Conservation (phyloP, 2,113 vertebrate genomes). For the Edolisoma coerulescens region DNA sequence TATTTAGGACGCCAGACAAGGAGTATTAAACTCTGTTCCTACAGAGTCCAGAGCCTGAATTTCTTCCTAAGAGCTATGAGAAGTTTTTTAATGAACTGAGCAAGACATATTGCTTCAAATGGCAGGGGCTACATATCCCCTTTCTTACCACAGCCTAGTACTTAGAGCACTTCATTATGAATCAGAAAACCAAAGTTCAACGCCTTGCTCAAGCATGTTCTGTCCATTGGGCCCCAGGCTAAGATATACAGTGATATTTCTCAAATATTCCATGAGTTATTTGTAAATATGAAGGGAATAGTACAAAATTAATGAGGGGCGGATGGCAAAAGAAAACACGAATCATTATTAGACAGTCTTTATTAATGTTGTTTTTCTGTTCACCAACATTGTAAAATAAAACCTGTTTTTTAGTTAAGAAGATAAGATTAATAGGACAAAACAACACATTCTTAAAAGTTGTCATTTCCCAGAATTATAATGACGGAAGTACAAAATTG, state of each 20-base stretch:
- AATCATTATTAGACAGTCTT: not conserved
- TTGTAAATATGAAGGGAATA: not conserved
- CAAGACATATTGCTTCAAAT: not conserved
- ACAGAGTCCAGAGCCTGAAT: not conserved
- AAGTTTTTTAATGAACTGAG: not conserved
- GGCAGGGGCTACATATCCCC: not conserved
- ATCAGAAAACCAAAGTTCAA: not conserved
- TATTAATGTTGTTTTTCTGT: not conserved
- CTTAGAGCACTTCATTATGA: not conserved
- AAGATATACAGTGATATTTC: not conserved
- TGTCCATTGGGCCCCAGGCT: not conserved
- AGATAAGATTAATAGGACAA: not conserved
- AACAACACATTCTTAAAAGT: constrained; percentile 3
- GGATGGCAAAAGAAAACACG: not conserved
- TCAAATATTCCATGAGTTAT: not conserved
- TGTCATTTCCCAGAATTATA: constrained; percentile 14
- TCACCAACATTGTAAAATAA: not conserved
- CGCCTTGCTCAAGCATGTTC: not conserved
- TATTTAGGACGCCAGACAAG: not conserved
- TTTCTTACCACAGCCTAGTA: not conserved
- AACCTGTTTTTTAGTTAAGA: not conserved
- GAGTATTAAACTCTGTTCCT: not conserved
- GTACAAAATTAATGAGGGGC: not conserved
- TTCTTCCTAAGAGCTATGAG: not conserved
- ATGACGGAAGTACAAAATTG: not conserved